Base-by-base conservation (phyloP, 2,797 vertebrate species). In the Pteronotus mesoamericanus region DNA sequence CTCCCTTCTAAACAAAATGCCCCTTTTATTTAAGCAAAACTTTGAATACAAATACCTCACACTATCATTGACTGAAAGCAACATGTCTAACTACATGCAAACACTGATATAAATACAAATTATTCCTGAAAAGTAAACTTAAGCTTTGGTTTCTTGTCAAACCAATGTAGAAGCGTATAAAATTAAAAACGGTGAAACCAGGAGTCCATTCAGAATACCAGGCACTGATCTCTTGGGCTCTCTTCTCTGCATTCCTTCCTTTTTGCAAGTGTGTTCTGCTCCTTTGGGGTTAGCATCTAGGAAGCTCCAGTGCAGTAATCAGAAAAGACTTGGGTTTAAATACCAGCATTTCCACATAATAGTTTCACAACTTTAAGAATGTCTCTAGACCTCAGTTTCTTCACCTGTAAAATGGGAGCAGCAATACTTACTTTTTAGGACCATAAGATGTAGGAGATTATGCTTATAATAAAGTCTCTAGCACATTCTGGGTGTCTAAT, bases 1-100 rank as follows among this genome's bases (percentile, higher is more conserved):
- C 61, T 92, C 16, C 24, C 61, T 7, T 55, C 86, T 46, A 53
- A 78, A 86, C 53, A 94, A 78, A 95, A 95, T 66, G 46, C 3
- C 32, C 42, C 37, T 84, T 91, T 89, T 42, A 24, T 80, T 77
- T 71, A 37, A 94, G 39, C 66, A 91, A 97, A 91, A 92, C n/a
- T 84, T 95, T 68, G 57, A 88, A 68, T 91, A 55, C 69, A 86
- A 94, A 89, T 69, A 86, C 34, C 12, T 89, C 86, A 74, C 24
- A 16, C 9, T 77, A 80, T 44, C 64, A 74, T 2, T 84, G 44
- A 71, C 86, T 34, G 9, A 91, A 77, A 94, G 15, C 26, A 77
- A 89, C 83, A 83, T 88, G 24, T 86, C 42, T 86, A 42, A 80
- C 29, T 64, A 55, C 9, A 57, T 10, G 9, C 53, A 77, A 74